A percentile compares a stretch with the other conserved stretches of the same genome.
These are phyloP conservation scores for Apodemia mormo DNA, from an alignment of 2,888 invertebrate genomes.

Conservation along the genomic window DNA sequence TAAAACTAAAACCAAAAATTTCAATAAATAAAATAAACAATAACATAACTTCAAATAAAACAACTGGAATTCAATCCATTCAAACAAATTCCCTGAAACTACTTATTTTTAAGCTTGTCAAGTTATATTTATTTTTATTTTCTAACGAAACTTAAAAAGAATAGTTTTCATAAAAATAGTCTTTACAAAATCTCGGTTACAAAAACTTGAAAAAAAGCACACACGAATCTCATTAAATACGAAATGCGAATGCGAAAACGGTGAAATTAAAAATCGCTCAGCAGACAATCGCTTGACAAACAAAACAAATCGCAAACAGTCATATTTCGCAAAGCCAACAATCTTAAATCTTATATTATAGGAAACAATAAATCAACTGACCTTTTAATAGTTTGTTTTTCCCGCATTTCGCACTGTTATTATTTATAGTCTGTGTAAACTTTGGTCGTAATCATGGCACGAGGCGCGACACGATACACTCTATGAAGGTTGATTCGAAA, in stretches of 20 bases:
- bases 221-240: background rate
- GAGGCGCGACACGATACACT: conserved; percentile 9
- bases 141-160: too few species aligned
- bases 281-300: conserved; percentile 30
- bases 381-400: conserved; percentile 27
- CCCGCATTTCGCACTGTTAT: conserved; percentile 33
- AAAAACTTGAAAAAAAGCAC: too few species aligned
- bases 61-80: too few species aligned
- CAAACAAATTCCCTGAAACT: too few species aligned
- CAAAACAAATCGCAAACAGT: conserved; percentile 29
- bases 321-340: conserved; percentile 25
- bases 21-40: too few species aligned
- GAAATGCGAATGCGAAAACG: background rate
- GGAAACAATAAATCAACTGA: conserved; percentile 29
- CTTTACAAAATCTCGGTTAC: too few species aligned
- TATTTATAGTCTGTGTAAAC: conserved; percentile 31
- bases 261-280: conserved; percentile 27
- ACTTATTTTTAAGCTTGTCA: too few species aligned
- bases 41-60: too few species aligned
- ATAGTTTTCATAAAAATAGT: too few species aligned
- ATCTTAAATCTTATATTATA: background rate
- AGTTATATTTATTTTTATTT: too few species aligned
- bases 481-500: conserved; percentile 30
- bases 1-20: too few species aligned
- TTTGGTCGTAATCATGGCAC: conserved; percentile 35